A percentile compares a stretch with the other conserved stretches of the same genome.
These are phyloP conservation scores for Limonius californicus DNA, from an alignment of 1,140 invertebrate species.

Conservation along the genomic window DNA sequence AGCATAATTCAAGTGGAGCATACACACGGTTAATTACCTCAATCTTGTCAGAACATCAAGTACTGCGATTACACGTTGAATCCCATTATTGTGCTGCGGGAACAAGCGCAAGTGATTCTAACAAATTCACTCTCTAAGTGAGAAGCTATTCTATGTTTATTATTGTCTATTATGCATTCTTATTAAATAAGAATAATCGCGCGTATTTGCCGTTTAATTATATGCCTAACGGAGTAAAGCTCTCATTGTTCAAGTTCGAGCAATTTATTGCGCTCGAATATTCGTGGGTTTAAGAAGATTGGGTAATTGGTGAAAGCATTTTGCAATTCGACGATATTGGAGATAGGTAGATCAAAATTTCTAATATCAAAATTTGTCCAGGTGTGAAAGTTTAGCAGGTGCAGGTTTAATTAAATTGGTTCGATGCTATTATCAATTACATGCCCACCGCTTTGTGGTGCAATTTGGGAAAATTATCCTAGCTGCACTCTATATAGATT, in stretches of 20 bases:
- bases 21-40: constrained; percentile 4
- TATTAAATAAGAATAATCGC: not conserved
- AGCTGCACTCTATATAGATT: too few species aligned
- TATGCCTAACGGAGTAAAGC: not conserved
- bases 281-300: not conserved
- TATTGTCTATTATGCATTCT: constrained; percentile 4
- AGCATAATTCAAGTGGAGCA: not conserved
- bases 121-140: constrained; percentile 5
- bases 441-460: too few species aligned
- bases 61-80: not conserved
- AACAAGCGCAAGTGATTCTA: constrained; percentile 5
- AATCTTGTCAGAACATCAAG: constrained; percentile 7
- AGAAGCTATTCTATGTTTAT: not conserved
- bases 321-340: not conserved
- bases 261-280: not conserved
- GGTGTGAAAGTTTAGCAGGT: not conserved
- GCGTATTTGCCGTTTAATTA: not conserved
- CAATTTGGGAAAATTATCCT: too few species aligned
- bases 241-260: not conserved
- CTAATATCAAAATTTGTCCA: not conserved
- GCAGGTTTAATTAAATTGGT: not conserved
- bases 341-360: not conserved
- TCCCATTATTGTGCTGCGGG: constrained; percentile 4
- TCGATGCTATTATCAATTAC: too few species aligned
- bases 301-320: constrained; percentile 3